phyloP scores from a whole-genome alignment of 2,888 invertebrate genomes.

The Noctua fimbriata region DNA sequence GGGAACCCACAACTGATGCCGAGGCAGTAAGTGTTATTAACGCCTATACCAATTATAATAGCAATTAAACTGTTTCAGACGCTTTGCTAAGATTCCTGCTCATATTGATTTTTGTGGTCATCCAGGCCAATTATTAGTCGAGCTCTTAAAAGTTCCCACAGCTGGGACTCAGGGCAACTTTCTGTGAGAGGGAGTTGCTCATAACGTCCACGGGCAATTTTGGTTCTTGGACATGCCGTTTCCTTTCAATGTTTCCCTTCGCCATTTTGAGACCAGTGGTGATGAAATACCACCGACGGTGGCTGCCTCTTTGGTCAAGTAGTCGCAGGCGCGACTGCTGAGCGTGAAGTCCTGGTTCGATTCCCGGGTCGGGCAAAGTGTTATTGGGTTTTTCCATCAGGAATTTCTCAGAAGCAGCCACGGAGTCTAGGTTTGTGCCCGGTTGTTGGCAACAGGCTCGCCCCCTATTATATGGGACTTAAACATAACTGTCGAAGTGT shows the following conservation, averaged over 20 bases:
- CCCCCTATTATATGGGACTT: no score
- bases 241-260: neutral
- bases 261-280: neutral
- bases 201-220: neutral
- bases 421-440: no score
- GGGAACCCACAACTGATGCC: conserved; percentile 92
- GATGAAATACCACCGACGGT: neutral
- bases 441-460: no score
- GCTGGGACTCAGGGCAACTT: neutral
- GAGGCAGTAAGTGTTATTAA: conserved; percentile 76
- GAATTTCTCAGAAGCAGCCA: no score
- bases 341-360: neutral
- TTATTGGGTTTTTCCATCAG: no score
- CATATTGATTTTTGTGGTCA: neutral
- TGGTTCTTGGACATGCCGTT: neutral
- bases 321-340: neutral
- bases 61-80: neutral
- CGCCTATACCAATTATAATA: neutral
- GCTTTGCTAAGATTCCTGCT: neutral
- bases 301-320: no score
- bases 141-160: neutral
- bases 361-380: no score
- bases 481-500: neutral
- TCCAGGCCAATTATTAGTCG: neutral
- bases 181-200: neutral